phyloP scores from a whole-genome alignment of 2,888 invertebrate species.

The Chalcosyrphus nemorum region DNA sequence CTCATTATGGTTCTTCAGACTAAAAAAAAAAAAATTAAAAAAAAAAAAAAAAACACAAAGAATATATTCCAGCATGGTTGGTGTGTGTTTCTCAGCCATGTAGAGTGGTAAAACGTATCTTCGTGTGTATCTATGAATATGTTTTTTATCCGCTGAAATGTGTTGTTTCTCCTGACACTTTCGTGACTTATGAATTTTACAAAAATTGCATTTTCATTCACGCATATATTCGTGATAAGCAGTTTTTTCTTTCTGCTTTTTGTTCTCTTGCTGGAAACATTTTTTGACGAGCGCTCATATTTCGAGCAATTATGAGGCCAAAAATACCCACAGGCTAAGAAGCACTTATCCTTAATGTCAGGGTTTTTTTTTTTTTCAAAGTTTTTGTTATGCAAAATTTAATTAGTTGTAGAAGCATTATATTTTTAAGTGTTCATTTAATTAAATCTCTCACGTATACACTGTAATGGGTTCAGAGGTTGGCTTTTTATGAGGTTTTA shows the following conservation, averaged over 20 bases:
- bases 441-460: conserved; percentile 44
- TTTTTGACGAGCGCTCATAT: conserved; percentile 53
- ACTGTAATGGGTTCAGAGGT: not conserved
- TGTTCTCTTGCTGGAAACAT: not conserved
- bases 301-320: conserved; percentile 79
- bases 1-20: conserved; percentile 74
- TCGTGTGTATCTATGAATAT: conserved; percentile 55
- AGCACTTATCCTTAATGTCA: conserved; percentile 44
- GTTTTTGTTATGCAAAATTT: conserved; percentile 34
- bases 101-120: conserved; percentile 14
- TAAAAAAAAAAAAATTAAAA: conserved; percentile 26
- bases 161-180: conserved; percentile 67
- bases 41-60: conserved; percentile 39
- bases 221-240: conserved; percentile 68
- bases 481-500: not conserved
- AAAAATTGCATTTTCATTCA: conserved; percentile 71
- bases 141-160: conserved; percentile 37
- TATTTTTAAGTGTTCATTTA: conserved; percentile 31
- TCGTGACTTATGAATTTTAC: conserved; percentile 74
- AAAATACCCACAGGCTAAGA: conserved; percentile 75
- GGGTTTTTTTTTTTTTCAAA: not conserved
- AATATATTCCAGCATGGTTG: conserved; percentile 61
- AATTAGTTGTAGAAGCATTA: conserved; percentile 44
- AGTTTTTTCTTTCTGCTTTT: not conserved
- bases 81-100: conserved; percentile 17